phyloP scores from a whole-genome alignment of 2,888 invertebrate species.

The Aleiodes alternator region DNA sequence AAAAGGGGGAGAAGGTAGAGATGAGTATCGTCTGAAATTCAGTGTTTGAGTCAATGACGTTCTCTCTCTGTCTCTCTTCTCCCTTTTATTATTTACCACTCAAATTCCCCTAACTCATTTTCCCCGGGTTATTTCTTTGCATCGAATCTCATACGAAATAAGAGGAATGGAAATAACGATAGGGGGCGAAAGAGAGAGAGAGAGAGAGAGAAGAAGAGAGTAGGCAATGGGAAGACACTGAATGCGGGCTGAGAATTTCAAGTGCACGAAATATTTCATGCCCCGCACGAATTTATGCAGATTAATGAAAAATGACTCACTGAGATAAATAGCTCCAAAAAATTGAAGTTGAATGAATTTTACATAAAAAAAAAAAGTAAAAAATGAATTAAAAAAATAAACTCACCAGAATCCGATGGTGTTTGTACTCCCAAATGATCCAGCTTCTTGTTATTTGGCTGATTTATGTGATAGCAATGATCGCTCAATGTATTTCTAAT shows the following conservation, averaged over 20 bases:
- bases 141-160: neutral
- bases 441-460: slow-evolving; percentile 77
- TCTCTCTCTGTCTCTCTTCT: neutral
- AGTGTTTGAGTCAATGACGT: slow-evolving; percentile 10
- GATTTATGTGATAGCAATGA: slow-evolving; percentile 81
- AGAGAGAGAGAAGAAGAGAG: neutral
- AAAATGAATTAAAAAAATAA: slow-evolving; percentile 14
- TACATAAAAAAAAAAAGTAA: neutral
- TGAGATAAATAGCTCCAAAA: slow-evolving; percentile 48
- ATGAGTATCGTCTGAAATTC: slow-evolving; percentile 22
- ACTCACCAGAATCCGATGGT: slow-evolving; percentile 93
- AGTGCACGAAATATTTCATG: slow-evolving; percentile 23
- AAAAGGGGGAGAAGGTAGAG: too few species aligned
- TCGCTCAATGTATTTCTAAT: slow-evolving; percentile 75
- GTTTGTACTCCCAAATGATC: slow-evolving; percentile 88
- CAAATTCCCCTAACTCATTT: slow-evolving; percentile 13
- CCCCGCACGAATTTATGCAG: slow-evolving; percentile 8
- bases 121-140: slow-evolving; percentile 11
- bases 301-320: slow-evolving; percentile 27
- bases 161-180: neutral
- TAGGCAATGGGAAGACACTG: neutral
- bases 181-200: neutral
- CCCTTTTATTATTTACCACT: slow-evolving; percentile 15
- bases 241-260: slow-evolving; percentile 27
- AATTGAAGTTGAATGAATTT: slow-evolving; percentile 1